Conservation (phyloP, 1,140 invertebrate species). For the Meloidogyne hapla region DNA sequence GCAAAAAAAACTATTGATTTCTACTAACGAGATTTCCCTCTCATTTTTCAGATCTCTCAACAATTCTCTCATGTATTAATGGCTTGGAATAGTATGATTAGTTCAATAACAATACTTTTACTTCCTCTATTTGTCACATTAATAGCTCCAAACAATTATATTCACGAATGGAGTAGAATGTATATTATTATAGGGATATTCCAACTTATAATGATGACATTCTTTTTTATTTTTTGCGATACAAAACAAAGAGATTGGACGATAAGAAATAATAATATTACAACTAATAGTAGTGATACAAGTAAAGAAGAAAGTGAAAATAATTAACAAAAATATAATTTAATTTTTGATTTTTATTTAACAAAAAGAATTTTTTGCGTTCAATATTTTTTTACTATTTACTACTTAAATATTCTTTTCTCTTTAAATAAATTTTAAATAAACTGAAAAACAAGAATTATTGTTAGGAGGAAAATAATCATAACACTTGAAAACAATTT, state of each 20-base stretch:
- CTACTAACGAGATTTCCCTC: too few species aligned
- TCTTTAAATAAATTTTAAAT: too few species aligned
- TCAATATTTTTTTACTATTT: too few species aligned
- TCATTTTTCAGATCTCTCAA: background rate
- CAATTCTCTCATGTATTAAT: constrained; percentile 6
- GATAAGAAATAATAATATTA: background rate
- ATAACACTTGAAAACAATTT: too few species aligned
- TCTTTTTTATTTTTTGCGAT: constrained; percentile 5
- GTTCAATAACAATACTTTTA: background rate
- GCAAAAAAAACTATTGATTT: too few species aligned
- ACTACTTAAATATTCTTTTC: too few species aligned
- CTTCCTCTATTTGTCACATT: constrained; percentile 7
- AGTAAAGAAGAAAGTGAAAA: background rate
- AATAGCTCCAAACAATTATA: background rate
- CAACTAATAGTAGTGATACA: background rate
- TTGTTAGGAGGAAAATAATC: too few species aligned
- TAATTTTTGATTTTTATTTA: background rate
- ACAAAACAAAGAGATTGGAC: constrained; percentile 8
- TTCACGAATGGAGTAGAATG: background rate
- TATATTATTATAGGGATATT: background rate
- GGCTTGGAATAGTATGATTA: constrained; percentile 16
- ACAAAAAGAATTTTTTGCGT: background rate
- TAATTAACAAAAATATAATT: background rate
- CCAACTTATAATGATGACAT: background rate
- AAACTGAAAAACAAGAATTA: too few species aligned